These are phyloP conservation scores for Gallinago paraguaiae DNA, from an alignment of 2,113 vertebrate genomes.

Conservation along the genomic window DNA sequence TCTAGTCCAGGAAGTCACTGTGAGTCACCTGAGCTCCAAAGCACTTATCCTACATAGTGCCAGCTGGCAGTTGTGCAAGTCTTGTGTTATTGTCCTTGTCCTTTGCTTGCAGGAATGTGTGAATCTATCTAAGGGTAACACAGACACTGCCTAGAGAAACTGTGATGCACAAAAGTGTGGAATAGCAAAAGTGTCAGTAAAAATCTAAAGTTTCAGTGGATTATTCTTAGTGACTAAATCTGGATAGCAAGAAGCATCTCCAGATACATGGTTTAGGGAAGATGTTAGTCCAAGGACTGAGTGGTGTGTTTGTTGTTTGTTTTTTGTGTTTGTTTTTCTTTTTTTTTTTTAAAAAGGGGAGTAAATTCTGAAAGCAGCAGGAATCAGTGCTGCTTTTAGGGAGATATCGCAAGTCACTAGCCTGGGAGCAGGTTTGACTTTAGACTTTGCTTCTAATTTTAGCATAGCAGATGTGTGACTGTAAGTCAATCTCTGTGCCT, in stretches of 20 bases:
- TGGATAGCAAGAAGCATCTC: not conserved
- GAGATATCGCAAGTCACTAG: not conserved
- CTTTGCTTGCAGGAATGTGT: not conserved
- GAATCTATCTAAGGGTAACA: not conserved
- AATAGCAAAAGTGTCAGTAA: not conserved
- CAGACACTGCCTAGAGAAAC: not conserved
- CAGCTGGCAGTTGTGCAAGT: not conserved
- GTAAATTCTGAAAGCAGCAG: not conserved
- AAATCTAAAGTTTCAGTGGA: not conserved
- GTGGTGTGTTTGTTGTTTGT: not conserved
- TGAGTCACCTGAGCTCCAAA: not conserved
- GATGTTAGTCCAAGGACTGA: not conserved
- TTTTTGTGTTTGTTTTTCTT: not conserved
- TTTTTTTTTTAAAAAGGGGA: not conserved
- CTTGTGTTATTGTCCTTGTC: not conserved
- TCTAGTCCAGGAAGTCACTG: not conserved
- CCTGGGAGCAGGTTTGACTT: not conserved
- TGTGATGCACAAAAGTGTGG: not conserved
- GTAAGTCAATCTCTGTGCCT: not conserved
- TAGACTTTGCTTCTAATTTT: not conserved
- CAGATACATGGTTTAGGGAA: not conserved
- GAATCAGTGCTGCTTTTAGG: not conserved
- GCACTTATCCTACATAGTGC: not conserved
- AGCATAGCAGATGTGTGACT: not conserved
- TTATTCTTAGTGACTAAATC: not conserved